Evolutionary conservation across 2,888 invertebrate genomes (phyloP), one percentile per base, ranked within the genome.

Genomic region (Eupithecia subfuscata): DNA sequence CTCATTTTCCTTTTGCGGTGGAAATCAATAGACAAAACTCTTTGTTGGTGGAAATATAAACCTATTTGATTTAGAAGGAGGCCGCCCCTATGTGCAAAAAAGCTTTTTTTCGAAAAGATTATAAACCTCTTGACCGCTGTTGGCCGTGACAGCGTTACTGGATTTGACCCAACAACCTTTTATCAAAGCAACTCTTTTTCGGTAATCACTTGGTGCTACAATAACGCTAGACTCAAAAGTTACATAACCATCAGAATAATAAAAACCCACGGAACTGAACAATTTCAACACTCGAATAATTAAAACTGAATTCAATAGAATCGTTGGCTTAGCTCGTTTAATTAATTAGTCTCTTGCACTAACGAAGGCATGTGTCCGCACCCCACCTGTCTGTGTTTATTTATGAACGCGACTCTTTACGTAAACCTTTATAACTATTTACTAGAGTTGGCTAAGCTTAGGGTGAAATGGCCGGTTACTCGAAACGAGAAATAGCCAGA

Each of bases 301-400:
- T 67, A 67, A 77, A 77, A 37, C 78, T 77, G 79, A 83, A 82
- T 81, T 79, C 76, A 81, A 83, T 81, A 82, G 81, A 83, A 82
- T 81, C 78, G 77, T 83, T 83, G 82, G 78, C 80, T 80, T 81
- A 40, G 65, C 43, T 37, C 68, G 43, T n/a, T 68, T 68, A 68
- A 68, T 86, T 89, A 89, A 89, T 90, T 89, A 90, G 87, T 83
- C 79, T 82, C 80, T 78, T 83, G 80, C 82, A 82, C 82, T 89
- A 88, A 88, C 87, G 87, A 88, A 87, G 86, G 83, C 80, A 82
- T 83, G 84, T 85, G 82, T 84, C 83, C 80, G 82, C 87, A 88
- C 83, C 80, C 82, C 87, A 88, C 87, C 89, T 89, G 90, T 89
- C 90, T 85, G 81, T 76, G 69, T 79, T 88, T 88, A 90, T 90